phyloP scores from a whole-genome alignment of 2,888 invertebrate genomes.

The Drosophila peninsularis region DNA sequence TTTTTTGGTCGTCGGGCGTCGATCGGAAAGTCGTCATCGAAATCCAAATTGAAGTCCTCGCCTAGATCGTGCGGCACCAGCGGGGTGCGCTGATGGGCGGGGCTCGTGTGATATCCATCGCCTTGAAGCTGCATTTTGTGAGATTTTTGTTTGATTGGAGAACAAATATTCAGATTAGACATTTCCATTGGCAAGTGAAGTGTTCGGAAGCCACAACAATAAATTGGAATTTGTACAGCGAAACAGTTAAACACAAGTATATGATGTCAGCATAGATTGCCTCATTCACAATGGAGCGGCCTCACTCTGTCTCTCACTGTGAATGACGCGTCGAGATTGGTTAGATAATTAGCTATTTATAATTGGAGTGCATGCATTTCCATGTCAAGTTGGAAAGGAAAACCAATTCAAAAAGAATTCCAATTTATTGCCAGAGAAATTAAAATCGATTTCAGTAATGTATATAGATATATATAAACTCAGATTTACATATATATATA shows the following conservation, averaged over 20 bases:
- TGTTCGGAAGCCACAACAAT: constrained; percentile 57
- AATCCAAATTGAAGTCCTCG: constrained; percentile 88
- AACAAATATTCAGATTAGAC: not conserved
- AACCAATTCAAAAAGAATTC: constrained; percentile 59
- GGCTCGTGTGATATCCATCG: constrained; percentile 95
- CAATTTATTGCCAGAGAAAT: constrained; percentile 75
- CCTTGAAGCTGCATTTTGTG: constrained; percentile 89
- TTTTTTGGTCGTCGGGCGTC: constrained; percentile 90
- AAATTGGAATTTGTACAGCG: constrained; percentile 81
- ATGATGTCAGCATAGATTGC: constrained; percentile 9
- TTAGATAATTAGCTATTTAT: constrained; percentile 16
- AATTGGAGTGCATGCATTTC: constrained; percentile 27
- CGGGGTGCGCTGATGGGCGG: constrained; percentile 90
- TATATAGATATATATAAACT: constrained; percentile 15
- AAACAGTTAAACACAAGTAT: constrained; percentile 16
- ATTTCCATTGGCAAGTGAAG: not conserved
- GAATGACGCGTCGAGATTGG: constrained; percentile 10
- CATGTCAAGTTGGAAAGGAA: constrained; percentile 13
- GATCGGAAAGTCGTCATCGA: constrained; percentile 84
- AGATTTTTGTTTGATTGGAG: not conserved
- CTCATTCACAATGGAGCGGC: constrained; percentile 18
- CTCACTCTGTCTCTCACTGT: constrained; percentile 14
- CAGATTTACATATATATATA: constrained; percentile 12
- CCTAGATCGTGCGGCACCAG: constrained; percentile 90
- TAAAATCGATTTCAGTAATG: constrained; percentile 7